Percentiles rank a stretch among this genome's conserved stretches.
Evolutionary conservation across 2,113 vertebrate species (phyloP).

Genomic region (Anarhynchus alexandrinus): DNA sequence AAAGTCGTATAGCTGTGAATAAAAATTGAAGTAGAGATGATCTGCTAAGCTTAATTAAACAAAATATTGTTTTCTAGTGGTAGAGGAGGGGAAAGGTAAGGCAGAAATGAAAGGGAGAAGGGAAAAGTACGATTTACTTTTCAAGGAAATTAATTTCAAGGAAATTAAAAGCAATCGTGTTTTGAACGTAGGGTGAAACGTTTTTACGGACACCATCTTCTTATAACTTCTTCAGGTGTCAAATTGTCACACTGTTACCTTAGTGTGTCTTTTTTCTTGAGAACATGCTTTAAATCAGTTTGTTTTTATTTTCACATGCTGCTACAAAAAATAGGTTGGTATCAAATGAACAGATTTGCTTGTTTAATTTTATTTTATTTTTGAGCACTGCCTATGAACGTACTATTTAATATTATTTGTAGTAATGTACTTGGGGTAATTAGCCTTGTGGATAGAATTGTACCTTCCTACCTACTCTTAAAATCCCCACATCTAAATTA

Average conservation of each 20-base stretch:
- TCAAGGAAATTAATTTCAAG: background rate
- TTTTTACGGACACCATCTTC: background rate
- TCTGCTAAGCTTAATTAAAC: background rate
- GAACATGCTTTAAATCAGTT: background rate
- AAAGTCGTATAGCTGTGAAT: background rate
- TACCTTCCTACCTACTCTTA: background rate
- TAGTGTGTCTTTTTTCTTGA: background rate
- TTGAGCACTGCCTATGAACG: background rate
- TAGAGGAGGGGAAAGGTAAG: background rate
- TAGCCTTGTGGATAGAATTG: background rate
- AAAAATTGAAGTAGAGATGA: background rate
- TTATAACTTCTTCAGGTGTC: background rate
- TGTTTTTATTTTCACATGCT: background rate
- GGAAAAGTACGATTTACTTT: background rate
- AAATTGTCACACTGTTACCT: background rate
- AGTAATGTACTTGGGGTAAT: fast-evolving
- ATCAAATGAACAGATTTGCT: background rate
- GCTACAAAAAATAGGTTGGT: background rate
- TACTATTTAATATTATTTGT: background rate
- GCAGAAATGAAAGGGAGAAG: background rate
- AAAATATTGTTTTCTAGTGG: background rate
- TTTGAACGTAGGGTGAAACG: background rate
- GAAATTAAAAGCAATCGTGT: background rate
- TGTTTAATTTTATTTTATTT: background rate
- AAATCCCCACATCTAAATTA: background rate